phyloP scores from a whole-genome alignment of 1,140 invertebrate genomes.

The Heliconius himera region DNA sequence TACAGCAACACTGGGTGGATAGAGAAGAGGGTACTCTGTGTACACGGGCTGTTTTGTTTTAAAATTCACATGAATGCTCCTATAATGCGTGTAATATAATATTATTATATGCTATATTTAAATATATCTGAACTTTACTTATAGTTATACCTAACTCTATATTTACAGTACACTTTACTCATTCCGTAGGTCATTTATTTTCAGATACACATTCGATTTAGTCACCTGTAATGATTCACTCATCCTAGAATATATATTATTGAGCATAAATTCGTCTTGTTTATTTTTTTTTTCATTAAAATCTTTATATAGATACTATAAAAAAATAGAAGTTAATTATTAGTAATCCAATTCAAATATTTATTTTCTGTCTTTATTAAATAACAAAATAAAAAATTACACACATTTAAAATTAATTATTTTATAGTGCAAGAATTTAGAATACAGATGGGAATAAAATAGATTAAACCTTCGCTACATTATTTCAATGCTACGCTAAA shows the following conservation, averaged over 20 bases:
- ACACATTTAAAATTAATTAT: no score
- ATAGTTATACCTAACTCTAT: not conserved
- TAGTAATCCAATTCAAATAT: no score
- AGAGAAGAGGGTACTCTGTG: no score
- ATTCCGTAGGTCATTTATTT: slow-evolving; percentile 10
- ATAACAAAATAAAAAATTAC: no score
- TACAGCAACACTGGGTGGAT: no score
- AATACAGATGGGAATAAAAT: not conserved
- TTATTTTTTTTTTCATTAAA: no score
- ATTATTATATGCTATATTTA: not conserved
- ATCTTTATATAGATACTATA: no score
- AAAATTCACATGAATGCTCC: no score
- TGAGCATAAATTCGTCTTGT: not conserved
- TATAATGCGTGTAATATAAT: no score
- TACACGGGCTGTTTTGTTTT: no score
- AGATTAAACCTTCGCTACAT: slow-evolving; percentile 3
- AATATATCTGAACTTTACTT: not conserved
- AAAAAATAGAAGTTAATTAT: no score
- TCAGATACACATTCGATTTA: not conserved
- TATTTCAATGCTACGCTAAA: slow-evolving; percentile 15
- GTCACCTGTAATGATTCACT: slow-evolving; percentile 11
- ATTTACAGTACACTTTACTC: not conserved
- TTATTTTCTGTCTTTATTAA: no score
- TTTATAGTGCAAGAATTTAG: not conserved
- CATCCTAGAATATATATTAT: not conserved